A percentile compares a stretch with the other conserved stretches of the same genome.
Conservation (phyloP, 2,113 vertebrate genomes). For the Columbina picui region DNA sequence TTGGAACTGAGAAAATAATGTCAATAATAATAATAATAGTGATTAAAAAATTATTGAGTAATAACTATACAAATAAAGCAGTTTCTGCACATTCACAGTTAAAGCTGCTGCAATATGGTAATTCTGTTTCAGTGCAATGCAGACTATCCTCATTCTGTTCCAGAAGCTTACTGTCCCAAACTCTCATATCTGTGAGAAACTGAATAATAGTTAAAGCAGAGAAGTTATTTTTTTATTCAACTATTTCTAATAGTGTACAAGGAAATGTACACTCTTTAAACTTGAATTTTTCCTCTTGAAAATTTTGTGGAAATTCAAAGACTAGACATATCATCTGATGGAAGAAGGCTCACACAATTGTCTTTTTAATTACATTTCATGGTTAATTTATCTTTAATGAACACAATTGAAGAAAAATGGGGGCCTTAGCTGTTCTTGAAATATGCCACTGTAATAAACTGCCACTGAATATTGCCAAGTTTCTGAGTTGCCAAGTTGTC, state of each 20-base stretch:
- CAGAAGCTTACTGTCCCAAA: neutral
- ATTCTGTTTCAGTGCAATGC: neutral
- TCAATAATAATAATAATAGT: neutral
- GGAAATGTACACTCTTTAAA: neutral
- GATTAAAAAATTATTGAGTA: neutral
- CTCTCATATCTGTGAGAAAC: neutral
- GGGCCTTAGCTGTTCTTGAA: neutral
- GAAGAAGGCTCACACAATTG: neutral
- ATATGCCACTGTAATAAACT: neutral
- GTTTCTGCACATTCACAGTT: neutral
- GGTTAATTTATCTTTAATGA: slow-evolving; percentile 33
- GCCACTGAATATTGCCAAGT: neutral
- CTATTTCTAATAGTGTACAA: neutral
- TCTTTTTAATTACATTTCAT: neutral
- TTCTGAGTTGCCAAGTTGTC: neutral
- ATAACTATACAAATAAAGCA: neutral
- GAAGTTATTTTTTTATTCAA: neutral
- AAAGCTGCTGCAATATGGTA: neutral
- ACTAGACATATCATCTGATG: neutral
- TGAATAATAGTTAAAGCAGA: neutral
- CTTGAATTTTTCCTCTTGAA: neutral
- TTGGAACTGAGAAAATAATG: neutral
- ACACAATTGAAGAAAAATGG: neutral
- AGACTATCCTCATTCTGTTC: neutral
- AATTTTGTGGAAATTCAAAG: neutral